A percentile compares a stretch with the other conserved stretches of the same genome.
Evolutionary conservation across 2,113 vertebrate species (phyloP).

Genomic region (Athene cunicularia): DNA sequence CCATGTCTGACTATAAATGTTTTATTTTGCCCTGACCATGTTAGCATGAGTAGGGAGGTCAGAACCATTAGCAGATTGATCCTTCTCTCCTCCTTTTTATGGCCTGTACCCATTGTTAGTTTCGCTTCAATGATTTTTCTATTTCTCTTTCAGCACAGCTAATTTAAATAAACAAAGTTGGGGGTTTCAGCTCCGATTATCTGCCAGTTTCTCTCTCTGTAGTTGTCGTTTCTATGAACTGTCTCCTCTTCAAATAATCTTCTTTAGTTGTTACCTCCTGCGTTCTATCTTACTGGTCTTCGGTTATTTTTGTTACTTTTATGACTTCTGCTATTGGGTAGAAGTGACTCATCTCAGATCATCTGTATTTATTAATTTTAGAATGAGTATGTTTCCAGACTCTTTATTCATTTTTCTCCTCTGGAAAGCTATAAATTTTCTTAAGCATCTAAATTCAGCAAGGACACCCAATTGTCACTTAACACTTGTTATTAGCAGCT

Average conservation of each 20-base stretch:
- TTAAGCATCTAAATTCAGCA: background rate
- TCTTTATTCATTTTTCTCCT: background rate
- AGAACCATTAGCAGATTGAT: constrained; percentile 53
- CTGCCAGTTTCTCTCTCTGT: background rate
- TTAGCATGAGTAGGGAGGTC: constrained; percentile 30
- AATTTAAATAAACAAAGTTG: constrained; percentile 45
- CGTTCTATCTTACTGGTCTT: background rate
- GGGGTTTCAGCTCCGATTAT: background rate
- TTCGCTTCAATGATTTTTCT: background rate
- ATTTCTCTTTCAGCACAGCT: constrained; percentile 12
- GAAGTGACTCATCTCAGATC: background rate
- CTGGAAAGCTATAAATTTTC: background rate
- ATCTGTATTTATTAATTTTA: background rate
- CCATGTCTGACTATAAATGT: constrained; percentile 28
- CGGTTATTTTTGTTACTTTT: background rate
- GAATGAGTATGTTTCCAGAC: background rate
- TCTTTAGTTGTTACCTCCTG: background rate
- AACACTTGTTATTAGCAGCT: background rate
- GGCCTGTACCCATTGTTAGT: constrained; percentile 3
- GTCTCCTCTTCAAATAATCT: background rate
- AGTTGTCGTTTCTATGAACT: background rate
- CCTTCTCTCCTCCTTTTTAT: background rate
- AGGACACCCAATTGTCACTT: background rate
- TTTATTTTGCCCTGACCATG: constrained; percentile 19
- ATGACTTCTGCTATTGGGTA: background rate